Evolutionary conservation across 2,888 invertebrate species (phyloP), one percentile per base, ranked within the genome.

Genomic region (Pyrgus malvae): DNA sequence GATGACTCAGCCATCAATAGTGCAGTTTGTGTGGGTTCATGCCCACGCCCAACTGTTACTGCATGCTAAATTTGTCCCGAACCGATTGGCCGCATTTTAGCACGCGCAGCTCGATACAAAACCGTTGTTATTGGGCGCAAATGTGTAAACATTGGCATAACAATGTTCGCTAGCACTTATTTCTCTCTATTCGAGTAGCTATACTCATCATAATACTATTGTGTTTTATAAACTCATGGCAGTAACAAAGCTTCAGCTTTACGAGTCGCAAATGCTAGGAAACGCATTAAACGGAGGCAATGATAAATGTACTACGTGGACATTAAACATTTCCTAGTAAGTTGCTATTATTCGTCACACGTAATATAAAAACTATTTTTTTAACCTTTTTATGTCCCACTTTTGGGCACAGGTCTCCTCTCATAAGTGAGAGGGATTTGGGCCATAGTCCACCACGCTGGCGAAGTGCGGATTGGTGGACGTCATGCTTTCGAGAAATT

Each of bases 51-150:
- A n/a, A 48, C 64, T 73, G 75, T 80, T 78, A 78, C 73, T 67
- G 67, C 59, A 68, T 65, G 74, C 83, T 83, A 83, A 82, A 80
- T 83, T 74, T 76, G 78, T 76, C 72, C 65, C 58, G 62, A 74
- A 81, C 78, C 80, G 78, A 82, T 80, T 81, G 80, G 77, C 80
- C 84, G 85, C 87, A 84, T 87, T 87, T 80, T 72, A 77, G 76
- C 88, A 88, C 86, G 87, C 76, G 77, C 82, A 67, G 72, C 66
- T 74, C 74, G 73, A 78, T 78, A 65, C 73, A 65, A 70, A 76
- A 72, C 78, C 70, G 78, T 77, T 82, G 75, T 79, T 80, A 78
- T 80, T 80, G 79, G 74, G 76, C 77, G 71, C 68, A 68, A 73
- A 64, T 68, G 67, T 66, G 75, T 76, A 77, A 81, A 81, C 79